Percentiles rank a stretch among this genome's conserved stretches.
Evolutionary conservation across 2,888 invertebrate species (phyloP).

Genomic region (Tineola bisselliella): DNA sequence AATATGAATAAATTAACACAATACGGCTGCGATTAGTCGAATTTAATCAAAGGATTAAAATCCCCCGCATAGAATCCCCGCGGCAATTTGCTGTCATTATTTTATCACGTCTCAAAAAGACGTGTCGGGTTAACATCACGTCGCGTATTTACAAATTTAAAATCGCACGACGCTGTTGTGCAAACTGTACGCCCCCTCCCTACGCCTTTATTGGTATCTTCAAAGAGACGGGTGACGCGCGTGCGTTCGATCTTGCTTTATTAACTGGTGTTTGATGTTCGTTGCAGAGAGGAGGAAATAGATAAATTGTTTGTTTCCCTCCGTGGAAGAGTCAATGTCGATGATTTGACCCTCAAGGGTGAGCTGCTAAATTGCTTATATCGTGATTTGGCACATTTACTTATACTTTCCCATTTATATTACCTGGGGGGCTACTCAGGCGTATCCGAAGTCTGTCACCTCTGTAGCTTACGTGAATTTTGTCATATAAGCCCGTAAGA

Average conservation of each 20-base stretch:
- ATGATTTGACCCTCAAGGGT: not conserved
- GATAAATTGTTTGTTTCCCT: constrained; percentile 21
- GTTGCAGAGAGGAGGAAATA: constrained; percentile 34
- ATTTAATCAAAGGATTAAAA: constrained; percentile 11
- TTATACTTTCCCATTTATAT: too few species aligned
- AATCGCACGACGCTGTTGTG: constrained; percentile 35
- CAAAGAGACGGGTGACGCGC: constrained; percentile 18
- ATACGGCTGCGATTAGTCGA: not conserved
- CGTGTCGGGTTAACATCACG: constrained; percentile 28
- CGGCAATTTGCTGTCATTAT: constrained; percentile 45
- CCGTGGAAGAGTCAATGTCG: constrained; percentile 5
- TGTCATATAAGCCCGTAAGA: too few species aligned
- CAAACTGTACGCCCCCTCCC: constrained; percentile 44
- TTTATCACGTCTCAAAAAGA: constrained; percentile 47
- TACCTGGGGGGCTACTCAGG: too few species aligned
- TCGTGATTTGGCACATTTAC: not conserved
- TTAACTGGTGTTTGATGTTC: constrained; percentile 50
- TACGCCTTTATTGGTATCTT: constrained; percentile 44
- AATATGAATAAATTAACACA: not conserved
- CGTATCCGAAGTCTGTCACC: too few species aligned
- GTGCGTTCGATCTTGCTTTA: constrained; percentile 28
- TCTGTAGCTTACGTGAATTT: too few species aligned
- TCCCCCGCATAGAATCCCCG: constrained; percentile 19
- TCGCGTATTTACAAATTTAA: constrained; percentile 42
- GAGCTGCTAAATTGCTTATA: not conserved